phyloP scores from a whole-genome alignment of 1,140 invertebrate genomes.

The Hycleus phaleratus region DNA sequence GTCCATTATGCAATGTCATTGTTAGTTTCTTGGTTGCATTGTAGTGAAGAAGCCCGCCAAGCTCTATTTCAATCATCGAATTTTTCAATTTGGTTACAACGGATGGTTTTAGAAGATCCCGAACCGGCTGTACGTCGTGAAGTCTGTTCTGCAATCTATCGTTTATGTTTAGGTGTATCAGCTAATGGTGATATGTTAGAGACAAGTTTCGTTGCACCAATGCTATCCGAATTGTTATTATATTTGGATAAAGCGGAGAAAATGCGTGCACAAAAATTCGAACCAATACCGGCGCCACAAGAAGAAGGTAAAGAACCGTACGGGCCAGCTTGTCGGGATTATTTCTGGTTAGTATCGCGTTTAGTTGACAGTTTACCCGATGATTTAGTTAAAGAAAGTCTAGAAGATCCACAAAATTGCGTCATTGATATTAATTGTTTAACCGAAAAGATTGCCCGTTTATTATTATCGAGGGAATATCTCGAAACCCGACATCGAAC shows the following conservation, averaged over 20 bases:
- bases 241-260: conserved; percentile 74
- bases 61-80: conserved; percentile 58
- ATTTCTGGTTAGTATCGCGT: conserved; percentile 85
- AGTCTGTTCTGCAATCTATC: conserved; percentile 80
- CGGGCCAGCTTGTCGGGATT: conserved; percentile 87
- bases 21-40: conserved; percentile 76
- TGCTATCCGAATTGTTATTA: conserved; percentile 70
- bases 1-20: conserved; percentile 76
- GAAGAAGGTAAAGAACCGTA: conserved; percentile 87
- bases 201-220: conserved; percentile 59
- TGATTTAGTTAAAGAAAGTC: conserved; percentile 61
- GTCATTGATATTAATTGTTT: conserved; percentile 65
- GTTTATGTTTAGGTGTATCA: conserved; percentile 69
- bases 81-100: conserved; percentile 63
- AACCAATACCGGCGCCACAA: conserved; percentile 45
- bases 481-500: conserved; percentile 71
- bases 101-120: conserved; percentile 74
- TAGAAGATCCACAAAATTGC: conserved; percentile 47
- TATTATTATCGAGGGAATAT: conserved; percentile 68
- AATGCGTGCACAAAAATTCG: conserved; percentile 65
- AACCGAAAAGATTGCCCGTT: conserved; percentile 65
- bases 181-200: conserved; percentile 50
- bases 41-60: conserved; percentile 55
- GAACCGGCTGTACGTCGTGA: conserved; percentile 80
- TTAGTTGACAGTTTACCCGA: conserved; percentile 77